These are phyloP conservation scores for Hirundo rustica DNA, from an alignment of 2,797 vertebrate genomes.

Conservation along the genomic window DNA sequence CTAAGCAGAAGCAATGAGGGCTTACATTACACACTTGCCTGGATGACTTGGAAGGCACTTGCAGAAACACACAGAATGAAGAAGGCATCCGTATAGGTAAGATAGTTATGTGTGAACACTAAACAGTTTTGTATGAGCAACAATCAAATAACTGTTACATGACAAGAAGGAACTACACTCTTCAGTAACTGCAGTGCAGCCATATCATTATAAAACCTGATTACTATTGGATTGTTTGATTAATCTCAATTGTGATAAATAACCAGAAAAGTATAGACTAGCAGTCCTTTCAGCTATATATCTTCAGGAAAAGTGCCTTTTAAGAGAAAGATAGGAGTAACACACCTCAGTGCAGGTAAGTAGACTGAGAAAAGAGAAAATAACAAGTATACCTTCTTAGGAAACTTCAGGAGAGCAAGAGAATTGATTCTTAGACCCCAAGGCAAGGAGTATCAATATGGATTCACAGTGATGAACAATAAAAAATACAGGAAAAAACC, in stretches of 20 bases:
- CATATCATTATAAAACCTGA: neutral
- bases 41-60: neutral
- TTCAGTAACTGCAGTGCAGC: neutral
- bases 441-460: neutral
- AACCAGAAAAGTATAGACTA: neutral
- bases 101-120: neutral
- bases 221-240: neutral
- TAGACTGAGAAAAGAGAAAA: neutral
- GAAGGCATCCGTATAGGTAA: accelerated
- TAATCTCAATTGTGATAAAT: neutral
- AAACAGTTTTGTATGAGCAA: neutral
- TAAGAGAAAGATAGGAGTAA: neutral
- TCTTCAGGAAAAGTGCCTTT: neutral
- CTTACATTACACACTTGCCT: neutral
- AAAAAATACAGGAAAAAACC: neutral
- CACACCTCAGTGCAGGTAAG: neutral
- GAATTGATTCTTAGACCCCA: neutral
- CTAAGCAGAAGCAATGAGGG: too few relatives aligned
- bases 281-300: neutral
- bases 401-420: neutral
- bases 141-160: neutral
- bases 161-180: neutral
- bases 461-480: neutral
- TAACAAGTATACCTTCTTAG: neutral
- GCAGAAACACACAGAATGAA: neutral